Evolutionary conservation across 2,113 vertebrate genomes (phyloP).

Genomic region (Ictalurus punctatus): DNA sequence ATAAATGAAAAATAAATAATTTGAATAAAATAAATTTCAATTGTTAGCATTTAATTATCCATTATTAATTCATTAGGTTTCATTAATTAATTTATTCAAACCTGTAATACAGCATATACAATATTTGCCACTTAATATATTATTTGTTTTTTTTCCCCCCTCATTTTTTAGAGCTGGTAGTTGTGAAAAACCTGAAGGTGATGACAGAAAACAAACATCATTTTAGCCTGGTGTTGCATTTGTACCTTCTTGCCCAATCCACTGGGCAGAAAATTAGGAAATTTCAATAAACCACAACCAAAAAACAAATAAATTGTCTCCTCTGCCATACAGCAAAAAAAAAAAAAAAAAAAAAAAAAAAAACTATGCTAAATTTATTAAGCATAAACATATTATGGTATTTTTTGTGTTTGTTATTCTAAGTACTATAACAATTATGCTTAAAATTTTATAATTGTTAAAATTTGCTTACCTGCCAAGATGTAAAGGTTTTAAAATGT

Average conservation of each 20-base stretch:
- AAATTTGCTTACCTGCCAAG: neutral
- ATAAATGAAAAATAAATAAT: neutral
- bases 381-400: no score
- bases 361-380: no score
- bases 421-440: neutral
- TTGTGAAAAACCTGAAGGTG: neutral
- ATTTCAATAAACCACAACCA: neutral
- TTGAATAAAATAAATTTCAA: neutral
- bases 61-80: neutral
- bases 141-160: neutral
- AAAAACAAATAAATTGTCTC: neutral
- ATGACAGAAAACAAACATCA: constrained; percentile 45
- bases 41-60: neutral
- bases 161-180: constrained; percentile 53
- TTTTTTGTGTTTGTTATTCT: neutral
- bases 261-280: neutral
- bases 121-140: neutral
- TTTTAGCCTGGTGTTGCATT: constrained; percentile 51
- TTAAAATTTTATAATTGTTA: neutral
- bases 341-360: no score
- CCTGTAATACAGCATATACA: neutral
- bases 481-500: neutral
- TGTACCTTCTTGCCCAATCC: no score
- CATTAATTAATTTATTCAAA: neutral
- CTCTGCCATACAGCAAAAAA: neutral